Base-by-base conservation (phyloP, 2,888 invertebrate genomes). In the Rhimphoctona megacephalus region DNA sequence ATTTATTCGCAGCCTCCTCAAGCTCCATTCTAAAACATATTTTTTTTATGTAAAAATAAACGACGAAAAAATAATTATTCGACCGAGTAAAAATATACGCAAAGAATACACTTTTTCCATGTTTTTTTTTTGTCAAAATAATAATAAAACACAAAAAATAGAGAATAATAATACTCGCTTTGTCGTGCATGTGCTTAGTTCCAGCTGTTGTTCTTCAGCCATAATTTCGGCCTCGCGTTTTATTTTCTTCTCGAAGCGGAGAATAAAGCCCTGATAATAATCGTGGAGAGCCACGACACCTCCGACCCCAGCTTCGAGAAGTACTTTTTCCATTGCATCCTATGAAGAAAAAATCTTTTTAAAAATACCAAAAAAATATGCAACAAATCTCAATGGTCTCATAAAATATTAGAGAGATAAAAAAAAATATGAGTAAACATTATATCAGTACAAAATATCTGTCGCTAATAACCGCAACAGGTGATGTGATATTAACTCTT, bases 321-420 rank as follows among this genome's bases (percentile, higher is more conserved):
- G 94, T 25, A 96, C 96, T 90, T 96, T 95, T 90, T 96, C 96
- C 89, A 96, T 93, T 30, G 95, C 94, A 93, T 96, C 96, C 96
- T 96, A 43, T 19, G n/a, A 33, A 30, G 52, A 25, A 4, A 43
- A 74, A 74, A 64, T 9, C 33, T 78, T 8, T 11, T 7, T 9
- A 5, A 78, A 52, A 19, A 52, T 3, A 33, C 11, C 25, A 79
- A 17, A n/a, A 66, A 33, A n/a, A n/a, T n/a, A n/a, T 9, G 7
- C 39, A 11, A 11, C 77, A 17, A 67, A 36, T 57, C 14, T 33
- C n/a, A 66, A 54, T 69, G 25, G 66, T 36, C 66, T 66, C n/a
- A 14, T 22, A 17, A 52, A 5, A 52, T 11, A 11, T 9, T 11
- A 43, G 11, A 43, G 9, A 43, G 11, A 43, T 11, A 43, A 43